These are phyloP conservation scores for Tenthredo scrophulariae DNA, from an alignment of 2,888 invertebrate species.

Conservation along the genomic window DNA sequence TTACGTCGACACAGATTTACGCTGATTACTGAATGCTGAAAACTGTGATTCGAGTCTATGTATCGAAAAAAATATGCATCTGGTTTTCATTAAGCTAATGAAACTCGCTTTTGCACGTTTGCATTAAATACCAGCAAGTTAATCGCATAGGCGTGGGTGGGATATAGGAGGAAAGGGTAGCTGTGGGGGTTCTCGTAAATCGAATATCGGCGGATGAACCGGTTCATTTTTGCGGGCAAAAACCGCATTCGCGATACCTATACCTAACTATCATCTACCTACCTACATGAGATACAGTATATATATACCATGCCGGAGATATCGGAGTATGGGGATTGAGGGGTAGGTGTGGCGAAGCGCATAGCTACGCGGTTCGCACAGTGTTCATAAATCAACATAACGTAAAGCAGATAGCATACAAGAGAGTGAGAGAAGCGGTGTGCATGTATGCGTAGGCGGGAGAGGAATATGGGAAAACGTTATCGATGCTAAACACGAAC, in stretches of 20 bases:
- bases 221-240: constrained; percentile 34
- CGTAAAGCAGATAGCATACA: constrained; percentile 60
- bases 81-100: constrained; percentile 43
- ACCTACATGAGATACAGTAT: background rate
- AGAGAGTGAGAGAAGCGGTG: background rate
- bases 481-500: constrained; percentile 33
- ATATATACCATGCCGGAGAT: background rate
- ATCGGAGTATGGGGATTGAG: background rate
- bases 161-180: background rate
- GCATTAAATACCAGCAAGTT: background rate
- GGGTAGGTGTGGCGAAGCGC: constrained; percentile 26
- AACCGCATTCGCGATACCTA: constrained; percentile 6
- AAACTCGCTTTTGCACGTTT: background rate
- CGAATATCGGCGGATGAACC: constrained; percentile 20
- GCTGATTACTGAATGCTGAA: constrained; percentile 27
- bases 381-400: constrained; percentile 73
- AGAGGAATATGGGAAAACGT: background rate
- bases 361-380: constrained; percentile 29
- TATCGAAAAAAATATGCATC: background rate
- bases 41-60: background rate
- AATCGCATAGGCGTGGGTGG: constrained; percentile 8
- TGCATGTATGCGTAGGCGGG: background rate
- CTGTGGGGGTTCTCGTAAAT: background rate
- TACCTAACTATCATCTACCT: background rate
- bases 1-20: background rate